These are phyloP conservation scores for Ctenopoma kingsleyae DNA, from an alignment of 2,797 vertebrate species.

Conservation along the genomic window DNA sequence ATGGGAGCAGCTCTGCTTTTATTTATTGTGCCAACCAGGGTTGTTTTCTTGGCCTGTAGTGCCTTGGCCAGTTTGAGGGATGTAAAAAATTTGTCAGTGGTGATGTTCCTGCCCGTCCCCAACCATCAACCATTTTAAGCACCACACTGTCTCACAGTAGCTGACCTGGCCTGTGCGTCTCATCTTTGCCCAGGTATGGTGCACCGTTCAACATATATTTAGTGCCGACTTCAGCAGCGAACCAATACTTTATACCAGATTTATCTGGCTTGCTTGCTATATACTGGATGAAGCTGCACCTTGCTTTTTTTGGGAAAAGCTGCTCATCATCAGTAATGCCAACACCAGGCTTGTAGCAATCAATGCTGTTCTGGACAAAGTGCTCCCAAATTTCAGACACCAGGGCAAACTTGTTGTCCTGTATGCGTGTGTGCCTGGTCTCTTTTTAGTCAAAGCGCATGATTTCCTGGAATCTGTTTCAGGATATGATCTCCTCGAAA, in stretches of 20 bases:
- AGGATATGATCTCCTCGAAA: no score
- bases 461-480: no score
- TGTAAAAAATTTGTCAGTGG: neutral
- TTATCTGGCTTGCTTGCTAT: conserved; percentile 18
- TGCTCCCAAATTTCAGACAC: no score
- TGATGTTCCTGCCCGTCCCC: conserved; percentile 23
- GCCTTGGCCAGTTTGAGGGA: conserved; percentile 3
- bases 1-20: neutral
- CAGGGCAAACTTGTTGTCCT: no score
- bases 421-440: no score
- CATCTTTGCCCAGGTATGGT: conserved; percentile 12
- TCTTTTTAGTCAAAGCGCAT: no score
- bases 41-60: neutral
- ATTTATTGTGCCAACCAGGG: conserved; percentile 12
- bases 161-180: conserved; percentile 1
- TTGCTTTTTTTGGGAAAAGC: conserved; percentile 1
- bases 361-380: neutral
- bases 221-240: conserved; percentile 5
- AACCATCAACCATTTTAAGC: neutral
- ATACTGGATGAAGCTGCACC: conserved; percentile 1
- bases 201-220: conserved; percentile 17
- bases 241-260: conserved; percentile 10
- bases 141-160: conserved; percentile 10
- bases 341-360: neutral
- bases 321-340: neutral